Conservation (phyloP, 2,113 vertebrate species). For the Malurus elegans region DNA sequence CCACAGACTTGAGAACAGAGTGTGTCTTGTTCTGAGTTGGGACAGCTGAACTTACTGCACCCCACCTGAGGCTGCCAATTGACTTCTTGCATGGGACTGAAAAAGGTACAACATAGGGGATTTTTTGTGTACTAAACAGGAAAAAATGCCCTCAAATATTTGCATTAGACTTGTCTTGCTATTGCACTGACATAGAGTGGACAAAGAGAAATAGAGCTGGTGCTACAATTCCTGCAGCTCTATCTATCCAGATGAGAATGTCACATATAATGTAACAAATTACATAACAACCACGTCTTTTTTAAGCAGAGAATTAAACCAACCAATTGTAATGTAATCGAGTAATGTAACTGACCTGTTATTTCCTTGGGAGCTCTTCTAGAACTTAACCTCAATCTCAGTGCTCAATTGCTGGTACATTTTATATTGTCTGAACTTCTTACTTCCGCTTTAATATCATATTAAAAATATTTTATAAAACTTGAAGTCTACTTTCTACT, state of each 20-base stretch:
- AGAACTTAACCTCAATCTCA: background rate
- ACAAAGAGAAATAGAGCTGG: background rate
- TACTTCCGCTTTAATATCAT: background rate
- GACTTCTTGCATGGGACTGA: background rate
- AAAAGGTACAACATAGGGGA: background rate
- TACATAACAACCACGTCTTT: background rate
- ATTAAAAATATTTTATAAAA: background rate
- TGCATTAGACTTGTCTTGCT: background rate
- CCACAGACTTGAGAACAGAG: background rate
- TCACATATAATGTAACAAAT: background rate
- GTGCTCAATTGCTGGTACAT: background rate
- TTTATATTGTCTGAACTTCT: background rate
- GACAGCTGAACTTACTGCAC: background rate
- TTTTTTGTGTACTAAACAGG: background rate
- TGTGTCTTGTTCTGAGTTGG: background rate
- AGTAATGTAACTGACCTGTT: background rate
- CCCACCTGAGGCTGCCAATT: rapidly evolving
- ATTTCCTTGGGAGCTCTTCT: background rate
- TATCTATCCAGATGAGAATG: background rate
- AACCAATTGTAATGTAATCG: background rate
- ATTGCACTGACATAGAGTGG: background rate
- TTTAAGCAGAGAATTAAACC: background rate
- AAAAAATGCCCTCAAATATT: background rate
- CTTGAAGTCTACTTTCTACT: background rate
- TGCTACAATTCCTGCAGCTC: background rate